phyloP scores from a whole-genome alignment of 2,888 invertebrate genomes.

The Scrobipalpa costella region DNA sequence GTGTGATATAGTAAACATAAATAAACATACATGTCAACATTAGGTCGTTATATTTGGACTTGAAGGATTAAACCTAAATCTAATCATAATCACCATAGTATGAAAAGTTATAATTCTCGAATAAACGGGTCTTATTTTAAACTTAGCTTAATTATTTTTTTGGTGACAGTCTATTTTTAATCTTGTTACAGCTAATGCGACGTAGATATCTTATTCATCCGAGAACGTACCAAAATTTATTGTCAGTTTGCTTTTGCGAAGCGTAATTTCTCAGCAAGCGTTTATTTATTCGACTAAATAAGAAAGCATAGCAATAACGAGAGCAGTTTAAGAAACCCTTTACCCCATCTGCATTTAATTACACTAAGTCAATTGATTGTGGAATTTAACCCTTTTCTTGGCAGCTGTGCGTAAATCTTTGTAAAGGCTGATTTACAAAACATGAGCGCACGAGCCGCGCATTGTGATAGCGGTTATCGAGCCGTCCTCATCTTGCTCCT shows the following conservation, averaged over 20 bases:
- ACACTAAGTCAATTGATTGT: constrained; percentile 62
- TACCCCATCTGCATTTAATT: constrained; percentile 44
- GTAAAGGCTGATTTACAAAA: constrained; percentile 65
- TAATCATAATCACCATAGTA: no score
- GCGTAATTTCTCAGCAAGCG: constrained; percentile 53
- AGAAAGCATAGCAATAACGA: not conserved
- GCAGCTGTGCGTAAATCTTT: constrained; percentile 65
- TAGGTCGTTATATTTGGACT: no score
- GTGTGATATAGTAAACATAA: no score
- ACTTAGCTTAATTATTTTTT: no score
- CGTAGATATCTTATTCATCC: no score
- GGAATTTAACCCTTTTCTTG: constrained; percentile 57
- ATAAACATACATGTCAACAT: no score
- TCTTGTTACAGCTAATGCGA: no score
- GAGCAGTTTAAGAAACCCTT: not conserved
- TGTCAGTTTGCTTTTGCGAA: no score
- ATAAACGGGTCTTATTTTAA: no score
- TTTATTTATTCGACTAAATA: not conserved
- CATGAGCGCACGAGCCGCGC: constrained; percentile 54
- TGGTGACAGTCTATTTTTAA: no score
- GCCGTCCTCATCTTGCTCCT: constrained; percentile 59
- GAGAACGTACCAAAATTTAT: constrained; percentile 50
- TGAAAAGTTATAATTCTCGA: no score
- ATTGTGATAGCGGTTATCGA: constrained; percentile 66
- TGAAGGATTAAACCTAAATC: no score